Evolutionary conservation across 2,888 invertebrate genomes (phyloP).

Genomic region (Lasioglossum figueresi): DNA sequence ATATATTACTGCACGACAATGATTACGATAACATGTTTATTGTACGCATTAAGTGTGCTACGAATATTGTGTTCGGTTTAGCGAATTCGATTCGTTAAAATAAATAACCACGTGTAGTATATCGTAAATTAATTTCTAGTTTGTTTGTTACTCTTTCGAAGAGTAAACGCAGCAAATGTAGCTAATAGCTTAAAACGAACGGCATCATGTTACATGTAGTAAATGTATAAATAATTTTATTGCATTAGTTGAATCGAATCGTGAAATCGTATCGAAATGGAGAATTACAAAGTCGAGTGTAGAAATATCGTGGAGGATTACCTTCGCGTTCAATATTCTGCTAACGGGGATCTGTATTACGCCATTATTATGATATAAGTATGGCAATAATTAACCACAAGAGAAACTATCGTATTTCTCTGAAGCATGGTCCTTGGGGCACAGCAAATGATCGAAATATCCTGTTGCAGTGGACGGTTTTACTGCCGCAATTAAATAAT

Average conservation of each 20-base stretch:
- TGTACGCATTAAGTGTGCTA: background rate
- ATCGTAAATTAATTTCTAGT: background rate
- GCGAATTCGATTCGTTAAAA: background rate
- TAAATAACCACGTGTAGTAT: background rate
- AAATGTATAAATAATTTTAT: background rate
- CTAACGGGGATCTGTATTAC: conserved; percentile 19
- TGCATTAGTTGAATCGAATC: background rate
- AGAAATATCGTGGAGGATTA: background rate
- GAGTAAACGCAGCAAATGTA: background rate
- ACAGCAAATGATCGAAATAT: background rate
- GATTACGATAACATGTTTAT: background rate
- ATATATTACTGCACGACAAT: background rate
- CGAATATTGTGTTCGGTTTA: background rate
- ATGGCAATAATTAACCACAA: conserved; percentile 31
- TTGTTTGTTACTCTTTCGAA: background rate
- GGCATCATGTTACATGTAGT: background rate
- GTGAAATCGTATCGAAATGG: no score
- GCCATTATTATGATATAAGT: conserved; percentile 1
- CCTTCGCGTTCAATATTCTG: background rate
- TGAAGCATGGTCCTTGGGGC: background rate
- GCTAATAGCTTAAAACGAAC: background rate
- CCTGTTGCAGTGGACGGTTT: background rate
- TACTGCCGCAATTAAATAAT: background rate
- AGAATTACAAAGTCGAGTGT: background rate
- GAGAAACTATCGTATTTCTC: conserved; percentile 20